Percentiles rank a stretch among this genome's conserved stretches.
Conservation (phyloP, 2,797 vertebrate genomes). For the Threskiornis aethiopicus region DNA sequence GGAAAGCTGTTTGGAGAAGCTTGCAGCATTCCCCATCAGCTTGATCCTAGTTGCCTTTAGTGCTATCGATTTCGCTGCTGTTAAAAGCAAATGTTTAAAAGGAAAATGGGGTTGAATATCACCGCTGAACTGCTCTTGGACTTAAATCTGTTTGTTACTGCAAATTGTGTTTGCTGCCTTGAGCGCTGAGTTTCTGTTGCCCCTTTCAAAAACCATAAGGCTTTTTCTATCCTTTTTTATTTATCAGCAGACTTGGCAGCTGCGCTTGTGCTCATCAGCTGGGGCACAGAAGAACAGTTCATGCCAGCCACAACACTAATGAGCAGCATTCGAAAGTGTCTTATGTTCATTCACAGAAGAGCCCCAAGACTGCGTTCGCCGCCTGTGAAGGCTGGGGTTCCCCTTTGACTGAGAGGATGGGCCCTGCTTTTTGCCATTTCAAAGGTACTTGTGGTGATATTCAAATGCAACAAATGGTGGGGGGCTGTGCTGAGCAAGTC, state of each 20-base stretch:
- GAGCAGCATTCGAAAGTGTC: neutral
- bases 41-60: neutral
- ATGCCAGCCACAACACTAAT: neutral
- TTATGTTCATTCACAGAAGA: neutral
- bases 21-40: neutral
- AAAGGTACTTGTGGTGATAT: neutral
- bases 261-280: neutral
- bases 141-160: neutral
- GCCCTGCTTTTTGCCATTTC: neutral
- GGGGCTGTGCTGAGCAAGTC: neutral
- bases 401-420: neutral
- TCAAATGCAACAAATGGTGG: no score
- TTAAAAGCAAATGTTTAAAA: neutral
- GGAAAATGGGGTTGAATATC: neutral
- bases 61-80: neutral
- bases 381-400: neutral
- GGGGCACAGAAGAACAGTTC: neutral
- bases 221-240: neutral
- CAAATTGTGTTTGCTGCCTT: neutral
- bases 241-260: slow-evolving; percentile 6
- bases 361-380: neutral
- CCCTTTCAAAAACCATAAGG: neutral
- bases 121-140: neutral
- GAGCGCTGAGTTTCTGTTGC: neutral
- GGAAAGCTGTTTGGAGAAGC: neutral